Percentiles rank a stretch among this genome's conserved stretches.
These are phyloP conservation scores for Brachionus asplanchnoidis DNA, from an alignment of 1,140 invertebrate genomes.

Conservation along the genomic window DNA sequence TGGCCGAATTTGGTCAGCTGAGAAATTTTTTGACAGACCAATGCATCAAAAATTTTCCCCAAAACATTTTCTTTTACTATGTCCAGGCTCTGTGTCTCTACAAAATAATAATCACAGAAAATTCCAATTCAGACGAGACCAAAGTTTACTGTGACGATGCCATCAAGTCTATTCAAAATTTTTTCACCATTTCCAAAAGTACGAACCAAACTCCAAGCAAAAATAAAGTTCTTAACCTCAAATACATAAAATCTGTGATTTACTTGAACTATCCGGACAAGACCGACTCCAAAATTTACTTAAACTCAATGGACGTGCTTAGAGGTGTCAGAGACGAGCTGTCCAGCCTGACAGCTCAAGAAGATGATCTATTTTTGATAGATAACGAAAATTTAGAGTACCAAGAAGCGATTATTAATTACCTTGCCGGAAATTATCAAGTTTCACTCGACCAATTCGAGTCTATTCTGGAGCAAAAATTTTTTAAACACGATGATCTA, in stretches of 20 bases:
- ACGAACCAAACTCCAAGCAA: not conserved
- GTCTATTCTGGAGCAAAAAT: not conserved
- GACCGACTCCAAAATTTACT: not conserved
- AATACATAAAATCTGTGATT: constrained; percentile 7
- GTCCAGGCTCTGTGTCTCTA: not conserved
- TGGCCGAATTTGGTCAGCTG: not conserved
- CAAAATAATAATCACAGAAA: not conserved
- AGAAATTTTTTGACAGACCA: not conserved
- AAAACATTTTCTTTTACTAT: constrained; percentile 5
- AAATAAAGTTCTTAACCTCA: constrained; percentile 2
- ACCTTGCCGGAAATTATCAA: not conserved
- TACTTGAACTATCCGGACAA: not conserved
- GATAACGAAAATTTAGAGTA: constrained; percentile 25
- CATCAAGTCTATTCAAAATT: constrained; percentile 2
- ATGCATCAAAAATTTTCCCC: not conserved
- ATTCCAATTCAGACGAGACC: not conserved
- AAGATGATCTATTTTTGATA: constrained; percentile 1
- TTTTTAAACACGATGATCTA: constrained; percentile 5
- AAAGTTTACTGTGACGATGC: not conserved
- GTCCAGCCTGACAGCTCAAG: not conserved
- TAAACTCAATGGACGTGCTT: constrained; percentile 2
- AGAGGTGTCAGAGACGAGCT: not conserved
- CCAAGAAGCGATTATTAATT: constrained; percentile 13
- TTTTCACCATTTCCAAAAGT: not conserved
- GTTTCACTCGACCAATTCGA: not conserved